Evolutionary conservation across 2,888 invertebrate genomes (phyloP), one percentile per base, ranked within the genome.

Genomic region (Pyrocoelia pectoralis): DNA sequence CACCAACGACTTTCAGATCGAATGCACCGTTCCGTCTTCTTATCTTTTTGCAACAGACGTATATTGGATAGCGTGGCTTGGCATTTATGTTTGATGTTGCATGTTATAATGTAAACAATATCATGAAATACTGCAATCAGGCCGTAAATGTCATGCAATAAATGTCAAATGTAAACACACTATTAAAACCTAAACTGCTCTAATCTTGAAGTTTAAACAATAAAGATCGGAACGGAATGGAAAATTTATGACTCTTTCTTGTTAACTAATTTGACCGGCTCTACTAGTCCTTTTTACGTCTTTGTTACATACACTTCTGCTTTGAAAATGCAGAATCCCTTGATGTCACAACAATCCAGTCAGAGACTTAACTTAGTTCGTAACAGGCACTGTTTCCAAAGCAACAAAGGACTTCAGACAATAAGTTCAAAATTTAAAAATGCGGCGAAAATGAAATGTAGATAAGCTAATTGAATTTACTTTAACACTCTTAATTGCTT

Each of bases 121-220:
- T 33, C 33, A 33, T 33, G 33, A 33, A 33, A 33, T 33, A 33
- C 10, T 33, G n/a, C 33, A n/a, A 33, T 33, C 33, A 33, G 33
- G n/a, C 33, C 8, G 33, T 33, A 33, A 33, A 33, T 33, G 33
- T 33, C 33, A 33, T 6, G 33, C 33, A n/a, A 33, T 33, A 33
- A 33, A 33, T 33, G 33, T 33, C 33, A 33, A n/a, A 33, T 33
- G 33, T 33, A 33, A 33, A 33, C n/a, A 33, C 33, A 33, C 33
- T n/a, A 33, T 33, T 33, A 33, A 33, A 33, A 33, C 33, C 33
- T 33, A 33, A 33, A 33, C 33, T 33, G 8, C 33, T 33, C 33
- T 33, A 33, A 33, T 33, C 33, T 33, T 33, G 33, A 33, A 33
- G 33, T 33, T 33, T 33, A 33, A 33, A 33, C 33, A 33, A 33